A percentile compares a stretch with the other conserved stretches of the same genome.
Conservation (phyloP, 2,113 vertebrate species). For the Apaloderma vittatum region DNA sequence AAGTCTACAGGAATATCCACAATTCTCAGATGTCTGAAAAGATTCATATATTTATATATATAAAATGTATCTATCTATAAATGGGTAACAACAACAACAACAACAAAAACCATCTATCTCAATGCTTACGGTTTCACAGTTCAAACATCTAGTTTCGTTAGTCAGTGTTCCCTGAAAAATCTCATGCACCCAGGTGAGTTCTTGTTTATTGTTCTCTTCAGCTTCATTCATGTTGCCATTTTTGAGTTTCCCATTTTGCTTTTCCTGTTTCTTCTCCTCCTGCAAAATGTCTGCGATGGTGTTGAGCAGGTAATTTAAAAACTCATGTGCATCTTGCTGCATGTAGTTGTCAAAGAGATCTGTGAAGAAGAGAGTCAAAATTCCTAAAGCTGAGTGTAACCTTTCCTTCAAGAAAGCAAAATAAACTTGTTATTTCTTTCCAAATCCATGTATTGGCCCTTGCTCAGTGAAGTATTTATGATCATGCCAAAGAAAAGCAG, state of each 20-base stretch:
- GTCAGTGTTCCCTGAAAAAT: constrained; percentile 99
- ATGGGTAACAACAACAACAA: not conserved
- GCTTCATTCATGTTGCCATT: constrained; percentile 89
- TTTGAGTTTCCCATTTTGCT: constrained; percentile 94
- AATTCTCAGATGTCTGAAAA: constrained; percentile 67
- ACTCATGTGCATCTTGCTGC: constrained; percentile 98
- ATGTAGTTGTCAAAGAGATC: constrained; percentile 99
- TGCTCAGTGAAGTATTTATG: not conserved
- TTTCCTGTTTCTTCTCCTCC: constrained; percentile 97
- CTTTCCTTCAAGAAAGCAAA: not conserved
- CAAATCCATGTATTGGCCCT: not conserved
- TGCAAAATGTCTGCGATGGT: constrained; percentile 98
- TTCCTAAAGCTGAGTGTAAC: not conserved
- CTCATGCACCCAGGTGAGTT: constrained; percentile 97
- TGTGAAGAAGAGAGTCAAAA: constrained; percentile 71
- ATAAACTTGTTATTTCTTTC: not conserved
- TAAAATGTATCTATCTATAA: constrained; percentile 41
- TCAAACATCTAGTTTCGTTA: constrained; percentile 98
- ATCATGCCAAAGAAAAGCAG: not conserved
- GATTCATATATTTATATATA: constrained; percentile 41
- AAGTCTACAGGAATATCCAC: constrained; percentile 67
- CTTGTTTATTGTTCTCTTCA: constrained; percentile 89
- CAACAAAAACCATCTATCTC: not conserved
- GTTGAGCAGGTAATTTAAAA: constrained; percentile 98
- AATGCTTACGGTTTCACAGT: constrained; percentile 94